Conservation (phyloP, 2,797 vertebrate species). For the Rhinatrema bivittatum region DNA sequence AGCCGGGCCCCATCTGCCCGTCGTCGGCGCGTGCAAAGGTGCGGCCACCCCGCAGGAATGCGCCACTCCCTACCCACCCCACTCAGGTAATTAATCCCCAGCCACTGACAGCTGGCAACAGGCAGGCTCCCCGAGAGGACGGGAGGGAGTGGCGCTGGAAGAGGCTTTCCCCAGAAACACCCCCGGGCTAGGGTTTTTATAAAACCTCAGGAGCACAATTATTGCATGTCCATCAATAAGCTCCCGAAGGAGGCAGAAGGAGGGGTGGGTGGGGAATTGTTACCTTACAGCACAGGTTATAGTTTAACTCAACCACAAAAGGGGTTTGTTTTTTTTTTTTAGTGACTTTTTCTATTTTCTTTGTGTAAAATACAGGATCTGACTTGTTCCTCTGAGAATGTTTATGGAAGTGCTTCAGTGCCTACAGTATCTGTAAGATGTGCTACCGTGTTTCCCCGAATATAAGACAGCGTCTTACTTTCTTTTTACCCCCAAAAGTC, state of each 20-base stretch:
- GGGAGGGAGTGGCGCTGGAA: no score
- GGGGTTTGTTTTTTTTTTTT: no score
- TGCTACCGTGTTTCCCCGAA: no score
- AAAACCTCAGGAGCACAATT: constrained; percentile 19
- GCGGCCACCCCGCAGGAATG: constrained; percentile 63
- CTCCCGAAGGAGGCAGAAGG: constrained; percentile 1
- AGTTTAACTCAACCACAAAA: neutral
- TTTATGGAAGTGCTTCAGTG: no score
- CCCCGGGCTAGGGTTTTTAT: no score
- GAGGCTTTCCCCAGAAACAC: constrained; percentile 48
- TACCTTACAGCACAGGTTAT: neutral
- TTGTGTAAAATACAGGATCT: no score
- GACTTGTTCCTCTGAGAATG: no score
- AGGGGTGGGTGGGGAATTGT: no score
- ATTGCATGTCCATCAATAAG: constrained; percentile 25
- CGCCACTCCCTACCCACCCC: constrained; percentile 54
- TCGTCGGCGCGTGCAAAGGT: constrained; percentile 65
- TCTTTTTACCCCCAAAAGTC: no score
- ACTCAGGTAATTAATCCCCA: constrained; percentile 68
- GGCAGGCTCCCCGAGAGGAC: constrained; percentile 58
- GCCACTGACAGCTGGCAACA: constrained; percentile 73
- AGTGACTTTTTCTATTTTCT: no score
- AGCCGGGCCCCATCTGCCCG: constrained; percentile 55
- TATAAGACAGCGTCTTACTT: no score
- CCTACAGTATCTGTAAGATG: no score